Conservation (phyloP, 2,113 vertebrate species). For the Trichechus manatus region DNA sequence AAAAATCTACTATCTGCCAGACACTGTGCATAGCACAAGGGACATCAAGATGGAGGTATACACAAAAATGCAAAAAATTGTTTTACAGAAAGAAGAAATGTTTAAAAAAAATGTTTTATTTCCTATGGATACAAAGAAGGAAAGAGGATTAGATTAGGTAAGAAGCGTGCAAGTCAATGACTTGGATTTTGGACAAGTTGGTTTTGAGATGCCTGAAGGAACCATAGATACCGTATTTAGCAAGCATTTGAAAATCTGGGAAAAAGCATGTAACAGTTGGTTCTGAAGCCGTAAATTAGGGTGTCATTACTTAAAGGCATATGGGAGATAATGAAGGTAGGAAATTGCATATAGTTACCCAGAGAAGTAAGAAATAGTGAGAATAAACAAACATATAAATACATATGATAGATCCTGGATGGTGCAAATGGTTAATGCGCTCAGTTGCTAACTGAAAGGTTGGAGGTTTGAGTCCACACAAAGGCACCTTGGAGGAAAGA, state of each 20-base stretch:
- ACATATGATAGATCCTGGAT: no score
- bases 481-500: no score
- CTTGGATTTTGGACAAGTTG: neutral
- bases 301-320: neutral
- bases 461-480: no score
- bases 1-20: neutral
- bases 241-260: neutral
- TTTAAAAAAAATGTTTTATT: neutral
- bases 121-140: neutral
- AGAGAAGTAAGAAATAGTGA: neutral
- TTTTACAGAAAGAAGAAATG: neutral
- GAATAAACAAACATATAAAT: neutral
- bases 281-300: neutral
- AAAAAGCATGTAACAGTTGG: neutral
- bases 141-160: neutral
- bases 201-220: neutral
- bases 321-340: neutral
- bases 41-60: neutral
- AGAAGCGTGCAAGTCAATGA: neutral
- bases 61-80: neutral
- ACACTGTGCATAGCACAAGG: neutral
- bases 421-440: no score
- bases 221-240: neutral
- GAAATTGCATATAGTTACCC: neutral
- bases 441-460: no score